Conservation (phyloP, 2,888 invertebrate genomes). For the Eupithecia vulgata region DNA sequence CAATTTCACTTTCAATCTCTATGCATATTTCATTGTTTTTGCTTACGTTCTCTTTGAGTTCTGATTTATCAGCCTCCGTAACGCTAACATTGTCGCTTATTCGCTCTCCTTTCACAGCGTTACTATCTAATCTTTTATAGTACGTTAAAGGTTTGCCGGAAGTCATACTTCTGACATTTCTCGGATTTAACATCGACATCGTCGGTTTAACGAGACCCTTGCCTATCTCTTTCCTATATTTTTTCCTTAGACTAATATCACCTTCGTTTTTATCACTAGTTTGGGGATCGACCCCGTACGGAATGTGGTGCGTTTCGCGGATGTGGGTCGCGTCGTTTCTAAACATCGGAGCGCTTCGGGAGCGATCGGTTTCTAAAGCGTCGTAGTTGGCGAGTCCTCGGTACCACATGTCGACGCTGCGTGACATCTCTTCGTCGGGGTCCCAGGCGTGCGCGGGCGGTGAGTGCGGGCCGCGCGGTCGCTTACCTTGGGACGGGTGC, state of each 20-base stretch:
- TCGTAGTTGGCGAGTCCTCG: slow-evolving; percentile 50
- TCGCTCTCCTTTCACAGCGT: slow-evolving; percentile 16
- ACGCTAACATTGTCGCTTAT: slow-evolving; percentile 15
- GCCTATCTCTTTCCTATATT: slow-evolving; percentile 56
- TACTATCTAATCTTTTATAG: slow-evolving; percentile 31
- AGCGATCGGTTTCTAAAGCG: slow-evolving; percentile 12
- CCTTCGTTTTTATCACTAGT: slow-evolving; percentile 46
- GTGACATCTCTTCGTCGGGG: slow-evolving; percentile 38
- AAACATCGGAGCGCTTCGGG: slow-evolving; percentile 22
- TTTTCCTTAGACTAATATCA: slow-evolving; percentile 58
- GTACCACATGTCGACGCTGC: slow-evolving; percentile 57
- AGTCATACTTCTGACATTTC: slow-evolving; percentile 65
- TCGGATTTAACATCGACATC: slow-evolving; percentile 58
- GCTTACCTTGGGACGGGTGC: slow-evolving; percentile 31
- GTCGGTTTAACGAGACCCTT: slow-evolving; percentile 54
- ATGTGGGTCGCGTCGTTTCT: background rate
- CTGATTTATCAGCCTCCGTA: slow-evolving; percentile 20
- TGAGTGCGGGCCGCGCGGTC: slow-evolving; percentile 53
- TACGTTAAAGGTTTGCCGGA: slow-evolving; percentile 53
- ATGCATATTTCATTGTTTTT: slow-evolving; percentile 35
- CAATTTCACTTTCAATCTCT: slow-evolving; percentile 37
- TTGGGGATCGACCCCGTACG: slow-evolving; percentile 40
- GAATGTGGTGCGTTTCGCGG: background rate
- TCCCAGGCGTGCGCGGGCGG: slow-evolving; percentile 41
- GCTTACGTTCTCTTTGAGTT: slow-evolving; percentile 29